Evolutionary conservation across 2,888 invertebrate species (phyloP).

Genomic region (Seira musarum): DNA sequence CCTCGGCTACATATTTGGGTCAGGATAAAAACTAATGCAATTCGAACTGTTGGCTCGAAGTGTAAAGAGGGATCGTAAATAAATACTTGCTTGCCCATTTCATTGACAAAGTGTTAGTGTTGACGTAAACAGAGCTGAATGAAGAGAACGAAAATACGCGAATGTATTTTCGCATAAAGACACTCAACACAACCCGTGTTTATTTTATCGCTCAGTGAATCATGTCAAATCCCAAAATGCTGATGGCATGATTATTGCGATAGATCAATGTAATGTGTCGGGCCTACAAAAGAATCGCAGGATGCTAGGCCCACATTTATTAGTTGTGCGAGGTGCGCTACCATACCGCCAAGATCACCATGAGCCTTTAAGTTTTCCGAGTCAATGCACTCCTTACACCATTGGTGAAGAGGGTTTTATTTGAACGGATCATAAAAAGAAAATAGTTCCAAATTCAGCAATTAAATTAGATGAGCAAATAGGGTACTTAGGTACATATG

Average conservation of each 20-base stretch:
- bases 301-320: too few relatives aligned
- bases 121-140: too few relatives aligned
- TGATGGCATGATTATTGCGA: slow-evolving; percentile 10
- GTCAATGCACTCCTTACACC: too few relatives aligned
- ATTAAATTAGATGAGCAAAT: too few relatives aligned
- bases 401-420: too few relatives aligned
- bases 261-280: slow-evolving; percentile 4
- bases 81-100: neutral
- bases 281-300: neutral
- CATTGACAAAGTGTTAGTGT: neutral
- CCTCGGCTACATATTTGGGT: neutral
- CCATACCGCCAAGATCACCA: too few relatives aligned
- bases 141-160: neutral
- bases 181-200: neutral
- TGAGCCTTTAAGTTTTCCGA: too few relatives aligned
- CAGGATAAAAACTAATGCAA: neutral
- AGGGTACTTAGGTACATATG: too few relatives aligned
- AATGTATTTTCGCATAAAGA: neutral
- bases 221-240: neutral
- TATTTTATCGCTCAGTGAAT: slow-evolving; percentile 3
- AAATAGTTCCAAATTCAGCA: too few relatives aligned
- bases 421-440: too few relatives aligned
- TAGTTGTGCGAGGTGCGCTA: too few relatives aligned
- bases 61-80: neutral
- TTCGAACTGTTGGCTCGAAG: neutral